A percentile compares a stretch with the other conserved stretches of the same genome.
Evolutionary conservation across 2,797 vertebrate genomes (phyloP).

Genomic region (Gymnoscopelus braueri): DNA sequence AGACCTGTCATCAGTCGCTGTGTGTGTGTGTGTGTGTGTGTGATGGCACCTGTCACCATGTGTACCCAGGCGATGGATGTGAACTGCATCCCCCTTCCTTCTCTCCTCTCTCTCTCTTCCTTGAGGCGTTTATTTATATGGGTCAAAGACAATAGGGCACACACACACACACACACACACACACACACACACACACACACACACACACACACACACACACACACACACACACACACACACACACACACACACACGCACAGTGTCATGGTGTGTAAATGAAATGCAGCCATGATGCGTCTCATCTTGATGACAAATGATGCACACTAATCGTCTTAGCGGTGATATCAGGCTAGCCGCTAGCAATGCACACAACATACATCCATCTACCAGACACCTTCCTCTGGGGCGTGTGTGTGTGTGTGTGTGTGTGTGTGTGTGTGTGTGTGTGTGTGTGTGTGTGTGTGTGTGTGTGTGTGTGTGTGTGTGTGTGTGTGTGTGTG

Average conservation of each 20-base stretch:
- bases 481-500: neutral
- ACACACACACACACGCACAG: constrained; percentile 23
- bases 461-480: neutral
- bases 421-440: neutral
- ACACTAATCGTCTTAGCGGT: constrained; percentile 79
- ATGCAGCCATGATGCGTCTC: constrained; percentile 80
- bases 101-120: constrained; percentile 28
- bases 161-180: too few species aligned
- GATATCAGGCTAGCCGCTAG: constrained; percentile 73
- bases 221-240: neutral
- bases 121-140: too few species aligned
- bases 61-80: constrained; percentile 6
- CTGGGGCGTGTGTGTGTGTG: constrained; percentile 15
- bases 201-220: neutral
- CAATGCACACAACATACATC: constrained; percentile 53
- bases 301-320: constrained; percentile 82
- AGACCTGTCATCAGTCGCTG: constrained; percentile 31
- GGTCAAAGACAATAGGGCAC: too few species aligned
- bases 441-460: constrained; percentile 9
- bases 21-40: constrained; percentile 17
- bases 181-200: neutral
- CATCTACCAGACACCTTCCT: constrained; percentile 41
- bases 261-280: constrained; percentile 76
- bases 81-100: neutral
- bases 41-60: neutral